These are phyloP conservation scores for Synanceia verrucosa DNA, from an alignment of 2,797 vertebrate species.

Conservation along the genomic window DNA sequence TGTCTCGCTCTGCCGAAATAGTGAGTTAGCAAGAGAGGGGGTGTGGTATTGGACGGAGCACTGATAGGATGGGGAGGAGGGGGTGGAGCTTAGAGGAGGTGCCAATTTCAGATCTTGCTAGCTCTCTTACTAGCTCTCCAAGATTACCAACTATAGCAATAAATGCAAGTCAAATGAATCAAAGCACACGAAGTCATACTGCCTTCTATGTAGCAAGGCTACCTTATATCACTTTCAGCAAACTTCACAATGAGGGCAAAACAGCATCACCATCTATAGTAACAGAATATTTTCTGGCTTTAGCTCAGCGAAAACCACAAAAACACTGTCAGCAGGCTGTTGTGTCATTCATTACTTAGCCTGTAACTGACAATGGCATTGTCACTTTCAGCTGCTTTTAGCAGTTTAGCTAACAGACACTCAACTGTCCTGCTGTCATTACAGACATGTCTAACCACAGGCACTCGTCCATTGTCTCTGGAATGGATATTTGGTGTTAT, in stretches of 20 bases:
- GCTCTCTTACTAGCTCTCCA: too few relatives aligned
- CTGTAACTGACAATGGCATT: background rate
- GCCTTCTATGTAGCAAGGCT: background rate
- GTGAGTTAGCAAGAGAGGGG: too few relatives aligned
- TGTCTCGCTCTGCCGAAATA: too few relatives aligned
- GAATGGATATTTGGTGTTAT: background rate
- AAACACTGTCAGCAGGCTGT: background rate
- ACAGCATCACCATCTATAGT: background rate
- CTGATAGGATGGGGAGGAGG: too few relatives aligned
- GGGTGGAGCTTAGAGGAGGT: too few relatives aligned
- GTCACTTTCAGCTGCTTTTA: background rate
- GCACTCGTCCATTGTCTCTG: background rate
- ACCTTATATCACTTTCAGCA: background rate
- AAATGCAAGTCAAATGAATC: background rate
- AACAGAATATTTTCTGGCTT: background rate
- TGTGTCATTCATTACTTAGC: too few relatives aligned
- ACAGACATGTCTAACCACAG: background rate
- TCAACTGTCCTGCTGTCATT: background rate
- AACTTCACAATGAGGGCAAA: background rate
- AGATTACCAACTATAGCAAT: too few relatives aligned
- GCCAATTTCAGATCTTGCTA: too few relatives aligned
- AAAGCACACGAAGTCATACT: background rate
- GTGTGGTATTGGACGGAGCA: too few relatives aligned
- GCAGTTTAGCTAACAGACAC: background rate
- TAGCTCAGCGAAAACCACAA: background rate